Percentiles rank a stretch among this genome's conserved stretches.
phyloP scores from a whole-genome alignment of 2,888 invertebrate genomes.

The Griposia aprilina region DNA sequence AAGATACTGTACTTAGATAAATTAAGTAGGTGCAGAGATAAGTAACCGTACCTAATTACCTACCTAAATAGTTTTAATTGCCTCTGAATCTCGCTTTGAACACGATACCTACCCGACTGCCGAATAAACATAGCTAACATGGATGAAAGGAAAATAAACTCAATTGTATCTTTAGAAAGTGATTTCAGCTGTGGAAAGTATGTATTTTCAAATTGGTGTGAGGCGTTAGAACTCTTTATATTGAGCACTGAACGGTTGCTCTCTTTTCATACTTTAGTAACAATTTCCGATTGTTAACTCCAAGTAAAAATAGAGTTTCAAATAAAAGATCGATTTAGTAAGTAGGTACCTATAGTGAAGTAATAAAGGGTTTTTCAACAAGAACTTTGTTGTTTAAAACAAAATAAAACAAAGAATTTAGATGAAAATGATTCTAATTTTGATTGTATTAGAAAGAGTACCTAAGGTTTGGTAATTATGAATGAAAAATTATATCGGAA shows the following conservation, averaged over 20 bases:
- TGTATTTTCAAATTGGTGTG: conserved; percentile 9
- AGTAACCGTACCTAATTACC: conserved; percentile 11
- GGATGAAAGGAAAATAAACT: conserved; percentile 23
- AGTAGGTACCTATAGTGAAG: neutral
- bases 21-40: conserved; percentile 1
- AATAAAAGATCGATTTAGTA: neutral
- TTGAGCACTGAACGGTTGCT: neutral
- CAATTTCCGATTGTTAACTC: neutral
- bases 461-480: too few relatives aligned
- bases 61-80: conserved; percentile 9
- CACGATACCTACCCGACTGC: neutral
- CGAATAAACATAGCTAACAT: neutral
- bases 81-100: neutral
- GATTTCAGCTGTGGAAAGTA: conserved; percentile 13
- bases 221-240: neutral
- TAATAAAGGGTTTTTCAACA: too few relatives aligned
- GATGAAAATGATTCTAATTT: too few relatives aligned
- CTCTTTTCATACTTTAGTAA: neutral
- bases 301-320: neutral
- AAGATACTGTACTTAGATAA: neutral
- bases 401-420: too few relatives aligned
- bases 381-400: too few relatives aligned
- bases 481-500: too few relatives aligned
- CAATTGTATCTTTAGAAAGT: conserved; percentile 15
- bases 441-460: too few relatives aligned